Evolutionary conservation across 2,113 vertebrate species (phyloP), one percentile per base, ranked within the genome.

Genomic region (Pyrgilauda ruficollis): DNA sequence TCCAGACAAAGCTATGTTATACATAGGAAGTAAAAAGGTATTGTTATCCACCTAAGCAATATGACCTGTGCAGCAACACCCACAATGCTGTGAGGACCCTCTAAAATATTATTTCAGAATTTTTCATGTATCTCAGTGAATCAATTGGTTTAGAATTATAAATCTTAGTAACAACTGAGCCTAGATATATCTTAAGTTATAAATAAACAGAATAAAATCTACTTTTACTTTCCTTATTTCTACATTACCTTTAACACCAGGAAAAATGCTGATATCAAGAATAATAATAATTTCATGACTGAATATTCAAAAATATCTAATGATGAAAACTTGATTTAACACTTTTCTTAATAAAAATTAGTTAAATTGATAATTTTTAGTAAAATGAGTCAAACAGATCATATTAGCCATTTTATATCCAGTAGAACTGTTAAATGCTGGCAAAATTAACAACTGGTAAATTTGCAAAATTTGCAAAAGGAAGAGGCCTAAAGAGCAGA

Each of bases 11-110:
- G 66, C 53, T 91, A 49, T 78, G 93, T 90, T 81, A 59, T 21
- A 78, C 13, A 53, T 7, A n/a, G 20, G 81, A 44, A 33, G 11
- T 70, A 59, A 93, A 87, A 90, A 53, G 18, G 18, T 27, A 41
- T 23, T 46, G 13, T 58, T 77, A 44, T 33, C 67, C 23, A 55
- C 33, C 58, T 53, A 76, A 73, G 61, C 83, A 94, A 62, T 79
- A 79, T 82, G 96, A 92, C 72, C 69, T 94, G 80, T 93, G 86
- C 94, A 97, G 76, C 52, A 97, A 86, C 63, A 75, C 20, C 37
- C 67, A 90, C 31, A 81, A 59, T 82, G 78, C 21, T 50, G 14
- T 74, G 39, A 59, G 55, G 22, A 77, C 33, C 18, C 21, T 73
- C 33, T 53, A 52, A 93, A 79, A 83, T 68, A 47, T 9, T 88